Base-by-base conservation (phyloP, 2,797 vertebrate genomes). In the Eleutherodactylus coqui region DNA sequence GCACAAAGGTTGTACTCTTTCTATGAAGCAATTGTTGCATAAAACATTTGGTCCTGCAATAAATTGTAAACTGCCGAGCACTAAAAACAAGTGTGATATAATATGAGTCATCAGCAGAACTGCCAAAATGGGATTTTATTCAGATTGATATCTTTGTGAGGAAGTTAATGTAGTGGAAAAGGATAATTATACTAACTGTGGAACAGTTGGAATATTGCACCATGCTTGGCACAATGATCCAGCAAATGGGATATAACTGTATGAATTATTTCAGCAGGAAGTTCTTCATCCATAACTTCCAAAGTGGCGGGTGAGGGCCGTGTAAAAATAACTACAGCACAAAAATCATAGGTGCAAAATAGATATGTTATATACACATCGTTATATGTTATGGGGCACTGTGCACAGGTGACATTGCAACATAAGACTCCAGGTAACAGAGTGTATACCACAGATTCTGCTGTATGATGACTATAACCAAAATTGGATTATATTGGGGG, bases 151-250 rank as follows among this genome's bases (percentile, higher is more conserved):
- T 24, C 10, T 13, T 43, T 72, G 38, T 43, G 36, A 72, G 11
- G 21, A 41, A 69, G 67, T 38, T 69, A 69, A 69, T 72, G 69
- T 43, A 19, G 69, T 43, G 38, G 69, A 43, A 72, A 72, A 43
- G 69, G 27, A 43, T 43, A 72, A 43, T 72, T 72, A 72, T 43
- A 41, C 13, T 43, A n/a, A 43, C 10, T 38, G 10, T 72, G 69
- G 38, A 72, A 43, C 10, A 72, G 69, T 43, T n/a, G 19, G 69
- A 43, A 43, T 41, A 72, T 72, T n/a, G 69, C 69, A 43, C 38
- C 21, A 43, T 43, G 21, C 24, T 70, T 70, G 67, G 67, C 67
- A 70, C 36, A 64, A 16, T 4, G 14, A 64, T 2, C 29, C 29
- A 0, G 10, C 38, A 27, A n/a, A 72, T 36, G 5, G 38, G 24